Evolutionary conservation across 2,113 vertebrate species (phyloP).

Genomic region (Nymphicus hollandicus): DNA sequence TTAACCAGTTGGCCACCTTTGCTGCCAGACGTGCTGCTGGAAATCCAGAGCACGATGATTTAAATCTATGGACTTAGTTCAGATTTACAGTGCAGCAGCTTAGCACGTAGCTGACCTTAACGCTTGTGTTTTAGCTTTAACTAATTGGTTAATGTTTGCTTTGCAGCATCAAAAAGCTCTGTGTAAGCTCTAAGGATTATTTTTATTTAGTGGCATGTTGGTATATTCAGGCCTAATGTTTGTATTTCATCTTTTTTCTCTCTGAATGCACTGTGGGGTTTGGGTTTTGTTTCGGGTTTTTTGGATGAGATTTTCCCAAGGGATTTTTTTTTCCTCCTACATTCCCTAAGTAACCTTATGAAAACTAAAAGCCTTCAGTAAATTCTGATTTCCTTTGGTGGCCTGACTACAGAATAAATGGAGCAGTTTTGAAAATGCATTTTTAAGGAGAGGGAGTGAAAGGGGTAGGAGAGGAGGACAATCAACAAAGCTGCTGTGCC

Average conservation of each 20-base stretch:
- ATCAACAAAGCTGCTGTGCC: background rate
- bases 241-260: background rate
- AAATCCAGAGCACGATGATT: background rate
- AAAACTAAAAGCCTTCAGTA: constrained; percentile 31
- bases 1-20: background rate
- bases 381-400: constrained; percentile 36
- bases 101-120: constrained; percentile 31
- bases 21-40: background rate
- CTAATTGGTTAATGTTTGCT: constrained; percentile 64
- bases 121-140: constrained; percentile 8
- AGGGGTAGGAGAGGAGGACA: background rate
- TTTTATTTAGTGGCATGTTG: constrained; percentile 41
- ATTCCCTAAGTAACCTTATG: constrained; percentile 8
- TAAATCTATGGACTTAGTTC: constrained; percentile 26
- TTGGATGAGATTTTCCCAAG: constrained; percentile 13
- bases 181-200: constrained; percentile 36
- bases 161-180: constrained; percentile 45
- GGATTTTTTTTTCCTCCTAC: background rate
- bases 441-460: constrained; percentile 43
- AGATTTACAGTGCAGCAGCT: background rate
- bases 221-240: constrained; percentile 35
- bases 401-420: constrained; percentile 20
- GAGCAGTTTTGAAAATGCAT: constrained; percentile 36
- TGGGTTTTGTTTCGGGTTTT: background rate
- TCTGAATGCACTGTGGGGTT: background rate